Evolutionary conservation across 2,888 invertebrate species (phyloP).

Genomic region (Cylloceria caligata): DNA sequence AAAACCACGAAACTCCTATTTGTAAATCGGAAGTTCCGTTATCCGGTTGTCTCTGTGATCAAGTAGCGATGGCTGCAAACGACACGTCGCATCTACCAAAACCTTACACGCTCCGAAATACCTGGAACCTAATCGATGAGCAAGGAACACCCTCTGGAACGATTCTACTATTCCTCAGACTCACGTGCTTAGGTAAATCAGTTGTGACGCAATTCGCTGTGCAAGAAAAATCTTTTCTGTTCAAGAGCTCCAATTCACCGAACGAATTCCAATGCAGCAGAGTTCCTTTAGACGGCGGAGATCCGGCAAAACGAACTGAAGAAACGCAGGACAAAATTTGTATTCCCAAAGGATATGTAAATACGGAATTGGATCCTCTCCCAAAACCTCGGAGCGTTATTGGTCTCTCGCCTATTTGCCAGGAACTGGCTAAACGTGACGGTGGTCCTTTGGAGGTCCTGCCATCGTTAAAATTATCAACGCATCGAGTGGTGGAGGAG

Average conservation of each 20-base stretch:
- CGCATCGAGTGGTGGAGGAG: slow-evolving; percentile 34
- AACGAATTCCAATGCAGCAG: slow-evolving; percentile 74
- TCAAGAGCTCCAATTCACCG: slow-evolving; percentile 74
- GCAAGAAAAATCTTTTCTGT: slow-evolving; percentile 74
- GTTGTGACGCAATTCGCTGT: slow-evolving; percentile 77
- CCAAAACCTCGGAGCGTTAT: slow-evolving; percentile 68
- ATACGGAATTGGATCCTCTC: slow-evolving; percentile 34
- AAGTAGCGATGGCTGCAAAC: slow-evolving; percentile 69
- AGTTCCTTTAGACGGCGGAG: slow-evolving; percentile 55
- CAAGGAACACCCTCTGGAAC: slow-evolving; percentile 74
- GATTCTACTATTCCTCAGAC: slow-evolving; percentile 76
- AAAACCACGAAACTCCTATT: slow-evolving; percentile 58
- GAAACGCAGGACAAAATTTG: slow-evolving; percentile 42
- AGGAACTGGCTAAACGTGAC: slow-evolving; percentile 70
- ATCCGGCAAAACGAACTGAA: slow-evolving; percentile 8
- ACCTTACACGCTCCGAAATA: slow-evolving; percentile 72
- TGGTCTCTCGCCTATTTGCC: slow-evolving; percentile 71
- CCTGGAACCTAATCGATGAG: slow-evolving; percentile 73
- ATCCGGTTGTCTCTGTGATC: slow-evolving; percentile 73
- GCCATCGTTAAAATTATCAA: slow-evolving; percentile 38
- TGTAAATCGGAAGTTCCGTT: slow-evolving; percentile 70
- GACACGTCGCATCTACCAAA: slow-evolving; percentile 67
- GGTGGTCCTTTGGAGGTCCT: slow-evolving; percentile 67
- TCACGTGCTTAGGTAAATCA: slow-evolving; percentile 79
- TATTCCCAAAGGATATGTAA: slow-evolving; percentile 24